Conservation (phyloP, 2,113 vertebrate genomes). For the Limanda limanda region DNA sequence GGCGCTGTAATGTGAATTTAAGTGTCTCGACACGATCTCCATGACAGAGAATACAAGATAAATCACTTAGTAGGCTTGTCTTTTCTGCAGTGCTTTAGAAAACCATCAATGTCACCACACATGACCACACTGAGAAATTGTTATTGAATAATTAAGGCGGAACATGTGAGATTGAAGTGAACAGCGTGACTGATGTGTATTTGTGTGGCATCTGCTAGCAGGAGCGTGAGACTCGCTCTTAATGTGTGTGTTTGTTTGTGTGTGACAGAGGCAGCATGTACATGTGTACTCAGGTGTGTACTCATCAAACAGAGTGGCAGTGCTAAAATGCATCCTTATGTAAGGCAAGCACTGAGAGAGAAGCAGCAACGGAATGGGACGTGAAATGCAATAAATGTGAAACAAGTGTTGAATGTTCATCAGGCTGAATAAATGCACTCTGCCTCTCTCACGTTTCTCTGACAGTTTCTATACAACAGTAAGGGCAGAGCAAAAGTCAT, state of each 20-base stretch:
- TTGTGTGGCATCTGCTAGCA: constrained; percentile 19
- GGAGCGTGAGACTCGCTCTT: constrained; percentile 18
- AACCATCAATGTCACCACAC: constrained; percentile 27
- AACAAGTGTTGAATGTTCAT: constrained; percentile 36
- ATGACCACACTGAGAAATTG: constrained; percentile 34
- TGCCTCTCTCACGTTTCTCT: too few relatives aligned
- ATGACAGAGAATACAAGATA: constrained; percentile 55
- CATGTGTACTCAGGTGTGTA: constrained; percentile 36
- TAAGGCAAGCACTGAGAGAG: constrained; percentile 3
- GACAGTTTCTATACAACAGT: background rate
- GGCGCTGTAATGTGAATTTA: constrained; percentile 22
- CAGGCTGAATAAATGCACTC: constrained; percentile 1
- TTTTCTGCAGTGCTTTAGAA: constrained; percentile 25
- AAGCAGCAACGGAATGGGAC: background rate
- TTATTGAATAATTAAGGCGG: constrained; percentile 56
- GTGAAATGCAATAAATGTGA: constrained; percentile 19
- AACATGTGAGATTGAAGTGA: constrained; percentile 38
- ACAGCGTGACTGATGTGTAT: constrained; percentile 28
- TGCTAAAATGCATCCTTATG: constrained; percentile 20
- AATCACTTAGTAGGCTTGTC: constrained; percentile 50
- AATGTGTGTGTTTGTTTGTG: constrained; percentile 29
- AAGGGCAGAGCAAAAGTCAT: background rate
- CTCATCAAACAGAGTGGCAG: constrained; percentile 20
- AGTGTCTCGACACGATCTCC: constrained; percentile 27
- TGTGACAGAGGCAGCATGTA: constrained; percentile 23